phyloP scores from a whole-genome alignment of 92 coral and sea anemone species.

The Epizoanthus fatuus region DNA sequence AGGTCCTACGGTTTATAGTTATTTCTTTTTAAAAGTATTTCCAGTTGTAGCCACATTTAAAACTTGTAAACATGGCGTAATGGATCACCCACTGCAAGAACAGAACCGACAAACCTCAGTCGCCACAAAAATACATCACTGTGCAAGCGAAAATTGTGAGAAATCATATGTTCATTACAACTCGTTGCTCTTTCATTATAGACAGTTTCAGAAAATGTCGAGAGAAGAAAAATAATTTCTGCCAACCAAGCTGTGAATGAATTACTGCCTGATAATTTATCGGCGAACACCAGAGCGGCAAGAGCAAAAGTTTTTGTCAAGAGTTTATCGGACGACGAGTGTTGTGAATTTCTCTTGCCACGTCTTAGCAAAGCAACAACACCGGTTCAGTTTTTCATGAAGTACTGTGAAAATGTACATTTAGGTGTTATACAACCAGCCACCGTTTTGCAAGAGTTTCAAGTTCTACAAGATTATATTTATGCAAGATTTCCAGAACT shows the following conservation, averaged over 20 bases:
- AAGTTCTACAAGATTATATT: neutral
- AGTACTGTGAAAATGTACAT: neutral
- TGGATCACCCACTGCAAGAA: no score
- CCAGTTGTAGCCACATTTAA: no score
- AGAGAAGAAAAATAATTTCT: neutral
- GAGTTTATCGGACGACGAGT: conserved; percentile 19
- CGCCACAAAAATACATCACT: no score
- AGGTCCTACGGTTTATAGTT: no score
- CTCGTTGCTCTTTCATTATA: no score
- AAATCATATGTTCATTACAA: no score
- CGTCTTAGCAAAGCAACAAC: neutral
- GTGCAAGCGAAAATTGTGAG: no score
- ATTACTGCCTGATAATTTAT: neutral
- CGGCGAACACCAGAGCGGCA: neutral
- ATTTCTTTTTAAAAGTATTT: no score
- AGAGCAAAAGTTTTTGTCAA: neutral
- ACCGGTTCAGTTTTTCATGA: conserved; percentile 25
- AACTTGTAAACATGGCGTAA: no score
- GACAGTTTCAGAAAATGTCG: no score
- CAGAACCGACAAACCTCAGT: no score
- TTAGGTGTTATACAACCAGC: neutral
- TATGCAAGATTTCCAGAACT: conserved; percentile 12
- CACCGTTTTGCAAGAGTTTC: conserved; percentile 11
- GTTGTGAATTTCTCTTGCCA: neutral
- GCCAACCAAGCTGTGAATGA: neutral